Evolutionary conservation across 2,797 vertebrate species (phyloP), one percentile per base, ranked within the genome.

Genomic region (Gambelia wislizenii): DNA sequence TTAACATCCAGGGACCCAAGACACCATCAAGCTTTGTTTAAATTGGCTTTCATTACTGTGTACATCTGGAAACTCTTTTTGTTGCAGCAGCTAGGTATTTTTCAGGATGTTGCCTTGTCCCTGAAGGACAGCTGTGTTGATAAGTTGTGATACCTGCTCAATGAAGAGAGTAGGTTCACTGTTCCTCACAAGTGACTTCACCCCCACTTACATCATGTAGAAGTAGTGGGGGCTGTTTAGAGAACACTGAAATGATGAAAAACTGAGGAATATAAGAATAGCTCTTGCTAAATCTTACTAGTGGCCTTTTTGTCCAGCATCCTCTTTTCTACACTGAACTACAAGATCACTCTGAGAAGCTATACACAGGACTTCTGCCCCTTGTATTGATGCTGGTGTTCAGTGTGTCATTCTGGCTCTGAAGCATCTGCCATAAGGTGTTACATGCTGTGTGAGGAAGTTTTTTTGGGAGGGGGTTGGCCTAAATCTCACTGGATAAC

Each of bases 1-100:
- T 88, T 75, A 83, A 52, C 59, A 83, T 75, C 25, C 72, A 44
- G 84, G 42, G 84, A 75, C 49, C n/a, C n/a, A 83, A 87, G 39
- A 82, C 52, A 82, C 36, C 27, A 47, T 52, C 49, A 74, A 76
- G 54, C 9, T 83, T 49, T 81, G 39, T 82, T 87, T 74, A 61
- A 87, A 75, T 74, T 47, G 44, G 7, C 49, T 82, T 80, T 20
- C 10, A 59, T 76, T 83, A 4, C 10, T 72, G 67, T 84, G 76
- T 81, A 27, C 36, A 81, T 80, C 49, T 81, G 67, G 39, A 80
- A 87, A 33, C 70, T n/a, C n/a, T 59, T 30, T 56, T 44, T 49
- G 9, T 88, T 49, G 13, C 54, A 30, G 1, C 33, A 83, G 36
- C 54, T 76, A 83, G 47, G 25, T 76, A 54, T 83, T 72, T 72